Percentiles rank a stretch among this genome's conserved stretches.
Evolutionary conservation across 2,113 vertebrate genomes (phyloP).

Genomic region (Colistium nudipinnis): DNA sequence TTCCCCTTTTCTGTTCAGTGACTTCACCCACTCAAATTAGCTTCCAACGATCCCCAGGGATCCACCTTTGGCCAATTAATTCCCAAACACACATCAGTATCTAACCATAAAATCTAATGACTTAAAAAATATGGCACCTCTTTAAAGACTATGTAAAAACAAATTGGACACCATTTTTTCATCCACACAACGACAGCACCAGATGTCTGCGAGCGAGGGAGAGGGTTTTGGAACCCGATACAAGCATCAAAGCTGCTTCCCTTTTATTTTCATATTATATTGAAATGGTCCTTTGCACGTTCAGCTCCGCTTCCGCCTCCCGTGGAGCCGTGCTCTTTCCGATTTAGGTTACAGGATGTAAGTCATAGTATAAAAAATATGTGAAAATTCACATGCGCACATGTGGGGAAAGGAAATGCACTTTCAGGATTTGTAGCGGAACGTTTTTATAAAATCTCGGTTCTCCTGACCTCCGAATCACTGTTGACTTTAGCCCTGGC

Average conservation of each 20-base stretch:
- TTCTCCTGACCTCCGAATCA: slow-evolving; percentile 28
- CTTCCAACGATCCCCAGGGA: slow-evolving; percentile 35
- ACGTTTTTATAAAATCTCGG: slow-evolving; percentile 7
- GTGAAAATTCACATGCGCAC: not conserved
- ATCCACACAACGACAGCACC: not conserved
- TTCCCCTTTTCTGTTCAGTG: slow-evolving; percentile 26
- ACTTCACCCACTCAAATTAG: slow-evolving; percentile 30
- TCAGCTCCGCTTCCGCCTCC: not conserved
- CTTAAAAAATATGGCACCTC: slow-evolving; percentile 7
- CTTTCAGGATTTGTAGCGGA: slow-evolving; percentile 7
- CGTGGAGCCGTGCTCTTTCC: not conserved
- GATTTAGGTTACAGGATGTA: too few relatives aligned
- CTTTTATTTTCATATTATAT: not conserved
- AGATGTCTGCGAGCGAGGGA: not conserved
- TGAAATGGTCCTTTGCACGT: not conserved
- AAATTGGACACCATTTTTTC: not conserved
- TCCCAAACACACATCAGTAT: slow-evolving; percentile 25
- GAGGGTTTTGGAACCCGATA: not conserved
- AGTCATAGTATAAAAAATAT: not conserved
- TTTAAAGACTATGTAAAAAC: not conserved
- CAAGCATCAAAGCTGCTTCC: not conserved
- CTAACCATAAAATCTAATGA: slow-evolving; percentile 12
- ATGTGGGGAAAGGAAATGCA: not conserved
- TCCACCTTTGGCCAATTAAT: slow-evolving; percentile 37
- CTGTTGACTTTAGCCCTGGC: slow-evolving; percentile 39